Percentiles rank a stretch among this genome's conserved stretches.
phyloP scores from a whole-genome alignment of 2,113 vertebrate genomes.

The Mormyrus lacerda region DNA sequence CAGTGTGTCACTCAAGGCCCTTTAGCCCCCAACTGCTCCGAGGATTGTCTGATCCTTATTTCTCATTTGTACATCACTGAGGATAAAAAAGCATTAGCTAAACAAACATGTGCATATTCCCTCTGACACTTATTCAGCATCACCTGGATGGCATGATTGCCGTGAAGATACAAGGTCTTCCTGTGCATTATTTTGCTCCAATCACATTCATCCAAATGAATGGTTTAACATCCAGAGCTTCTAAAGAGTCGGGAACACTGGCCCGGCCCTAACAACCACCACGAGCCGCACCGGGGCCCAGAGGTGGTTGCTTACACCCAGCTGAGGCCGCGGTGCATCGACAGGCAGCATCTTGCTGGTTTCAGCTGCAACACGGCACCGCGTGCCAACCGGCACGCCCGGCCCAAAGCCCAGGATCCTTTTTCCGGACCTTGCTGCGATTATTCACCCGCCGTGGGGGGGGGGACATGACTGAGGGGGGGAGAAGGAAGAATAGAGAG shows the following conservation, averaged over 20 bases:
- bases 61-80: background rate
- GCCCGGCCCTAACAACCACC: slow-evolving; percentile 1
- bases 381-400: background rate
- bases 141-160: background rate
- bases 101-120: background rate
- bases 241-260: background rate
- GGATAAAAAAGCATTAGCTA: background rate
- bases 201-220: slow-evolving; percentile 4
- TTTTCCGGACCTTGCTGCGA: background rate
- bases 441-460: background rate
- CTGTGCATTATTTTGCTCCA: background rate
- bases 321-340: slow-evolving; percentile 18
- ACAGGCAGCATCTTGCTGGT: slow-evolving; percentile 34
- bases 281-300: slow-evolving; percentile 23
- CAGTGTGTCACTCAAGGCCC: background rate
- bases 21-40: background rate
- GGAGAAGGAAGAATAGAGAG: background rate
- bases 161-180: background rate
- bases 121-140: background rate
- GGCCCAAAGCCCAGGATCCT: background rate
- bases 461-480: background rate
- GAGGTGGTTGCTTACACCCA: slow-evolving; percentile 25
- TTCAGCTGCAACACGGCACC: background rate
- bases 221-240: slow-evolving; percentile 4
- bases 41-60: background rate